Evolutionary conservation across 1,140 invertebrate genomes (phyloP), one percentile per base, ranked within the genome.

Genomic region (Spodoptera litura): DNA sequence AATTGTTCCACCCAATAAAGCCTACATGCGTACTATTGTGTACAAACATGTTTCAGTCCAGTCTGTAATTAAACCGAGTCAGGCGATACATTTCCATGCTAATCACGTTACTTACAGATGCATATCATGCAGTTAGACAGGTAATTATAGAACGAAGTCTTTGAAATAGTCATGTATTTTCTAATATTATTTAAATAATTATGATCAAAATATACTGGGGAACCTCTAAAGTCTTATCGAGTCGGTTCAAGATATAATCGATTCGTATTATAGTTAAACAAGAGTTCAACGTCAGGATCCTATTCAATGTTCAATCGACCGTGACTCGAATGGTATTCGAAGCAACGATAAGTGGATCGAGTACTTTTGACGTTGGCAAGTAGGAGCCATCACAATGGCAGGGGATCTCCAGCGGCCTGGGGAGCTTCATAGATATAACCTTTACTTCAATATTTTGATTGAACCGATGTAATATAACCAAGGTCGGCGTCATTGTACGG

Each of bases 361-460:
- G 82, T 80, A 82, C 83, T 88, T 85, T 83, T 86, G 82, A 83
- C 83, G 81, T 84, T 76, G 80, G 56, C 77, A 80, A 84, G 77
- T 83, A 81, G 83, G 76, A 81, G 20, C 38, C 78, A 81, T 81
- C 66, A 88, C 86, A 88, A 88, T 86, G 79, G 11, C 77, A 11
- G 20, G 75, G 72, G 74, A 78, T 59, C 78, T 70, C 58, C 55
- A 56, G 27, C 58, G 49, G 38, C 15, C 62, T 61, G 84, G 81
- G 81, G 76, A 81, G 74, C 68, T 83, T 74, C 78, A 79, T 70
- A 86, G 75, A 87, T 92, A 92, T 31, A 31, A 94, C 90, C 92
- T 93, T 89, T 93, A 84, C 70, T 86, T 81, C 88, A 91, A 92
- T 91, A 91, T 89, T 91, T 87, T 89, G 86, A 91, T 90, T 90